Percentiles rank a stretch among this genome's conserved stretches.
Conservation (phyloP, 2,888 invertebrate species). For the Petrophora chlorosata region DNA sequence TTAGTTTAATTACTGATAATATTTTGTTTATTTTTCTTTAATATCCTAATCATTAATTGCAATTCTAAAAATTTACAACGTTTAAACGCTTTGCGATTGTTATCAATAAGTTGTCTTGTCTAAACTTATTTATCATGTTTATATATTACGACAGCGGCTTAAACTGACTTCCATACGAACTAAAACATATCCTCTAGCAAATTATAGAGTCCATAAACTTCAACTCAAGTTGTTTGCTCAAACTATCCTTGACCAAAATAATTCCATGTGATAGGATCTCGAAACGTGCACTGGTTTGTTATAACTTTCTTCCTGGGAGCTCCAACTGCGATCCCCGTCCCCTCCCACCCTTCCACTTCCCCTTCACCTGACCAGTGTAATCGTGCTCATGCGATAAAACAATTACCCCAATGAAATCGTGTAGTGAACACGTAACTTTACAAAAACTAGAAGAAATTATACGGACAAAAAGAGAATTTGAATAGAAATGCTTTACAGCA, state of each 20-base stretch:
- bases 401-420: constrained; percentile 75
- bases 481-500: constrained; percentile 20
- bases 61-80: no score
- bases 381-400: constrained; percentile 81
- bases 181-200: constrained; percentile 49
- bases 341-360: constrained; percentile 29
- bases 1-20: no score
- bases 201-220: constrained; percentile 55
- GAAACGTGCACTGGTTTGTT: constrained; percentile 69
- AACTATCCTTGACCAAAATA: constrained; percentile 78
- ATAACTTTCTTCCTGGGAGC: constrained; percentile 67
- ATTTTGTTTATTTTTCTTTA: no score
- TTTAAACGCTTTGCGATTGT: no score
- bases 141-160: no score
- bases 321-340: constrained; percentile 57
- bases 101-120: no score
- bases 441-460: constrained; percentile 29
- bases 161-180: neutral
- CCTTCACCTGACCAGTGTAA: constrained; percentile 58
- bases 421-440: constrained; percentile 51
- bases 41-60: no score
- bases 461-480: constrained; percentile 12
- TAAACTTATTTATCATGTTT: no score
- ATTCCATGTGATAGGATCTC: constrained; percentile 74
- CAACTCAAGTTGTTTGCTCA: constrained; percentile 60